These are phyloP conservation scores for Sakesphorus luctuosus DNA, from an alignment of 2,113 vertebrate genomes.

Conservation along the genomic window DNA sequence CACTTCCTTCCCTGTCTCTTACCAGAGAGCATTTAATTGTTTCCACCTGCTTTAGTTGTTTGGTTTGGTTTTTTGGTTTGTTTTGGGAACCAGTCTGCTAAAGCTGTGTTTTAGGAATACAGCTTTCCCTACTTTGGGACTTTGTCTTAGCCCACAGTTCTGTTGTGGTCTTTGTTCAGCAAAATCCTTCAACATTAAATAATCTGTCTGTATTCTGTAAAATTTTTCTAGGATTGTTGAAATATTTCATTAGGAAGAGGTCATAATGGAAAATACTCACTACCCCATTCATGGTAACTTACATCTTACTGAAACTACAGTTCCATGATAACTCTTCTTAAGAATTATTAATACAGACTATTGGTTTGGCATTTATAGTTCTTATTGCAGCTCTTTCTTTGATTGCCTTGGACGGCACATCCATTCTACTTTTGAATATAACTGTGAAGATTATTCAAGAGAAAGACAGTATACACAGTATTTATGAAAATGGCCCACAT, in stretches of 20 bases:
- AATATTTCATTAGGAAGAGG: neutral
- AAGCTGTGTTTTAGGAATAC: neutral
- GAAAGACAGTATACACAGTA: neutral
- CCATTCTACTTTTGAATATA: neutral
- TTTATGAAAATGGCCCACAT: neutral
- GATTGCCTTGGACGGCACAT: neutral
- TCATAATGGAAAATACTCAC: neutral
- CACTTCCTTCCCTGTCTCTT: neutral
- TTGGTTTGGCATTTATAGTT: neutral
- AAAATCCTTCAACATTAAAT: neutral
- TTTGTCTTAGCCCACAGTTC: neutral
- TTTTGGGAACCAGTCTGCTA: neutral
- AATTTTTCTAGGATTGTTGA: neutral
- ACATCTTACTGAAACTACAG: neutral
- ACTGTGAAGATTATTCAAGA: neutral
- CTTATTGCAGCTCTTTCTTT: neutral
- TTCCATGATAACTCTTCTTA: neutral
- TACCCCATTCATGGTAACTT: neutral
- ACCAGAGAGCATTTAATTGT: neutral
- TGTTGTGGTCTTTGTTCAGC: neutral
- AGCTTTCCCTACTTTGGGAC: neutral
- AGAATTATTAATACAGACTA: neutral
- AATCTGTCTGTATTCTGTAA: accelerated
- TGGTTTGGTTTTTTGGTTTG: neutral
- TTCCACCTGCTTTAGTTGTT: neutral